A percentile compares a stretch with the other conserved stretches of the same genome.
These are phyloP conservation scores for Teinopalpus imperialis DNA, from an alignment of 2,888 invertebrate genomes.

Conservation along the genomic window DNA sequence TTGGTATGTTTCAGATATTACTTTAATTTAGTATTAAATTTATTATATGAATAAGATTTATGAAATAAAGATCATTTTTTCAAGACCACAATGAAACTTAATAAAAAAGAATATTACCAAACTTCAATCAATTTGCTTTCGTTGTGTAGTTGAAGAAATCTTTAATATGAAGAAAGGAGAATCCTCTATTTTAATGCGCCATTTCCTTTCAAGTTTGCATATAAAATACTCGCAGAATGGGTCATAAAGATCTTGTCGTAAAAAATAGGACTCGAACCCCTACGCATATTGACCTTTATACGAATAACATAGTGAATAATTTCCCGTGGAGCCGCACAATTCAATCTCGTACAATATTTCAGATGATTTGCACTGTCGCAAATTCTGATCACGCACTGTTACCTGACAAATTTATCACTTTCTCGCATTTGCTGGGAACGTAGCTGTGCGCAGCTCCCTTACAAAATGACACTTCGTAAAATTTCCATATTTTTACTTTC, in stretches of 20 bases:
- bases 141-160: too few species aligned
- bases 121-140: too few species aligned
- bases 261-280: conserved; percentile 30
- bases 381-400: conserved; percentile 68
- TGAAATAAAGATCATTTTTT: too few species aligned
- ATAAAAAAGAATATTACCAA: too few species aligned
- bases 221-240: conserved; percentile 37
- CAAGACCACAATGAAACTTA: too few species aligned
- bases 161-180: neutral
- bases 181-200: conserved; percentile 24
- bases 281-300: conserved; percentile 31
- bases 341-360: conserved; percentile 70
- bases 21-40: too few species aligned
- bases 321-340: conserved; percentile 51
- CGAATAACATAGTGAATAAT: conserved; percentile 43
- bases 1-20: too few species aligned
- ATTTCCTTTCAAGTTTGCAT: conserved; percentile 28
- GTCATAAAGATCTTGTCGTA: conserved; percentile 37
- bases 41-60: too few species aligned
- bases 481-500: conserved; percentile 30
- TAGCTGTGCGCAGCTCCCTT: conserved; percentile 35
- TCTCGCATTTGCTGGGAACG: conserved; percentile 47
- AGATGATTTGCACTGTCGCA: conserved; percentile 60
- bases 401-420: conserved; percentile 77
- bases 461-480: conserved; percentile 30